These are phyloP conservation scores for Melangyna quadrimaculata DNA, from an alignment of 2,888 invertebrate species.

Conservation along the genomic window DNA sequence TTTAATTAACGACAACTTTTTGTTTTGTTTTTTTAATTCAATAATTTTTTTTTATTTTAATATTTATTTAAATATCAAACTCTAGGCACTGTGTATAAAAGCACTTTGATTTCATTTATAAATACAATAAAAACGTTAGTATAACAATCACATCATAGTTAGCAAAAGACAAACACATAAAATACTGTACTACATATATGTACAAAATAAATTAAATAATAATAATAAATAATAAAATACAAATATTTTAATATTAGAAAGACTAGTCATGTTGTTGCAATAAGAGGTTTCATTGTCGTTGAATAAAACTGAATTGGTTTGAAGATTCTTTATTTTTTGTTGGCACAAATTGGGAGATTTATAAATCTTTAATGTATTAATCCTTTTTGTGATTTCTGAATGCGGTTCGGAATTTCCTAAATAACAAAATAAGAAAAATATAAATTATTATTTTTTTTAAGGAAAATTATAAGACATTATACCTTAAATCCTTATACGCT, in stretches of 20 bases:
- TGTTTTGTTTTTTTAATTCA: slow-evolving; percentile 26
- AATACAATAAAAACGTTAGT: slow-evolving; percentile 42
- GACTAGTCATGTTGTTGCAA: slow-evolving; percentile 36
- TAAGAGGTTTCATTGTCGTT: background rate
- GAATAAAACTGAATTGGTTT: background rate
- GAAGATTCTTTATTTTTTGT: background rate
- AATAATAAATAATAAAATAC: background rate
- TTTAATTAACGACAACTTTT: background rate
- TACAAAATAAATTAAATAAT: slow-evolving; percentile 36
- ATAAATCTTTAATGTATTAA: slow-evolving; percentile 6
- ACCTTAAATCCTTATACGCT: slow-evolving; percentile 83
- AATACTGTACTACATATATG: slow-evolving; percentile 44
- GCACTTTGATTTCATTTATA: slow-evolving; percentile 51
- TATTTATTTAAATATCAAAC: slow-evolving; percentile 11
- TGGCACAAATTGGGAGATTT: slow-evolving; percentile 47
- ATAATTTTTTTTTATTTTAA: background rate
- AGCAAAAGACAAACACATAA: slow-evolving; percentile 9
- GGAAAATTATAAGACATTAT: background rate
- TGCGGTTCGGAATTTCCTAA: slow-evolving; percentile 77
- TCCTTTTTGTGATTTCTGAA: slow-evolving; percentile 75
- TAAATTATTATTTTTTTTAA: background rate
- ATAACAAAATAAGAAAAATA: slow-evolving; percentile 10
- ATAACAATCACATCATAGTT: slow-evolving; percentile 49
- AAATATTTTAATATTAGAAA: slow-evolving; percentile 18
- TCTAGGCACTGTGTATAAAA: slow-evolving; percentile 55